These are phyloP conservation scores for Neomorphus geoffroyi DNA, from an alignment of 2,797 vertebrate genomes.

Conservation along the genomic window DNA sequence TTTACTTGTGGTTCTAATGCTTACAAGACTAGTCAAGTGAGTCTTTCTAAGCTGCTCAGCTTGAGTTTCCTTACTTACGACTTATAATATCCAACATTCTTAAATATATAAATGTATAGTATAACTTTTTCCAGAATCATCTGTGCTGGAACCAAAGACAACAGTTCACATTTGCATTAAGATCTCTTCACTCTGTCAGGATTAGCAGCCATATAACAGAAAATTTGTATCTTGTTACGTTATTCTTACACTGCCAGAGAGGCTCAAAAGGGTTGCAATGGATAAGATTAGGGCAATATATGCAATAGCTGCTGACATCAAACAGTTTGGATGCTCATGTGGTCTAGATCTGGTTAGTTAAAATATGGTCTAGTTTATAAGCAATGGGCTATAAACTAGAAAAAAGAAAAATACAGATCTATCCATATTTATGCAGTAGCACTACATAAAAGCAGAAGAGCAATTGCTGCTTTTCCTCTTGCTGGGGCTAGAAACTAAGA, in stretches of 20 bases:
- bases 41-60: not conserved
- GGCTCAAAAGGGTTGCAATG: not conserved
- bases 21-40: not conserved
- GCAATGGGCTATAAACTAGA: not conserved
- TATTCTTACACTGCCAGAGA: not conserved
- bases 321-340: not conserved
- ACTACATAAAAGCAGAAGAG: not conserved
- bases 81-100: not conserved
- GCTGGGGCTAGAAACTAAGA: not conserved
- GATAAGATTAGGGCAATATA: not conserved
- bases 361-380: not conserved
- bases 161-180: not conserved
- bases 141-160: not conserved
- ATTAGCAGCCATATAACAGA: not conserved
- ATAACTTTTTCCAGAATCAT: not conserved
- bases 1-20: not conserved
- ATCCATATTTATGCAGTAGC: not conserved
- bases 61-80: not conserved
- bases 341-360: not conserved
- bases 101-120: not conserved
- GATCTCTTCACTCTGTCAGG: not conserved
- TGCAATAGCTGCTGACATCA: not conserved
- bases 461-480: not conserved
- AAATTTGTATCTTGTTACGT: not conserved
- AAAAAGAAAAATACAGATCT: not conserved